Conservation (phyloP, 2,797 vertebrate genomes). For the Denticeps clupeoides region DNA sequence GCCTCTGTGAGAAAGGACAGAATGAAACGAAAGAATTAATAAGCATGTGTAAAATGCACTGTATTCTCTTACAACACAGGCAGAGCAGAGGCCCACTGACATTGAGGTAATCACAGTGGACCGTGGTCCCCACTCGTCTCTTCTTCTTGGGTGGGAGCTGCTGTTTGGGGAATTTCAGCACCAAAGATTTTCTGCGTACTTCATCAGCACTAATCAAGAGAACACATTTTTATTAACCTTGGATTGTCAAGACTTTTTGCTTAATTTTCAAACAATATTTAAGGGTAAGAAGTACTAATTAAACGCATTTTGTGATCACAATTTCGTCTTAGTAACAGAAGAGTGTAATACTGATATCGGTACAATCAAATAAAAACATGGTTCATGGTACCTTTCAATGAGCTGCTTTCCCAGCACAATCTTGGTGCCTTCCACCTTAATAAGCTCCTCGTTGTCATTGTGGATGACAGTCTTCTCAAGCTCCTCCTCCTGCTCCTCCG, state of each 20-base stretch:
- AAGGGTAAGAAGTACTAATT: no score
- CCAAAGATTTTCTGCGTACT: constrained; percentile 90
- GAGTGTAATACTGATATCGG: background rate
- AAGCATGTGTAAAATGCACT: background rate
- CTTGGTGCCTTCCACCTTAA: constrained; percentile 97
- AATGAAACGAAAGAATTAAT: background rate
- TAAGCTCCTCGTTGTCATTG: constrained; percentile 96
- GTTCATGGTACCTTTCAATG: constrained; percentile 78
- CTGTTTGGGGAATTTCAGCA: constrained; percentile 96
- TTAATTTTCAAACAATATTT: no score
- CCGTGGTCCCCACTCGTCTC: constrained; percentile 82
- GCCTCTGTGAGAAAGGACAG: constrained; percentile 62
- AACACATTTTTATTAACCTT: background rate
- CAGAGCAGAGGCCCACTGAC: constrained; percentile 54
- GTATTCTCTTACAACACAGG: background rate
- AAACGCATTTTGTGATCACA: no score
- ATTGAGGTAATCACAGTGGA: constrained; percentile 96
- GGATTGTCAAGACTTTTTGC: no score
- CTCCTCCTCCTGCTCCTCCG: constrained; percentile 96
- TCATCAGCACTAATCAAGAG: constrained; percentile 76
- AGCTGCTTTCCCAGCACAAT: constrained; percentile 96
- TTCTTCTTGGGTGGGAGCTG: constrained; percentile 97
- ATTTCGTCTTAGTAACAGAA: no score
- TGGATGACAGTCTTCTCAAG: constrained; percentile 95
- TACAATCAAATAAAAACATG: background rate